Conservation (phyloP, 2,888 invertebrate genomes). For the Amiota communis region DNA sequence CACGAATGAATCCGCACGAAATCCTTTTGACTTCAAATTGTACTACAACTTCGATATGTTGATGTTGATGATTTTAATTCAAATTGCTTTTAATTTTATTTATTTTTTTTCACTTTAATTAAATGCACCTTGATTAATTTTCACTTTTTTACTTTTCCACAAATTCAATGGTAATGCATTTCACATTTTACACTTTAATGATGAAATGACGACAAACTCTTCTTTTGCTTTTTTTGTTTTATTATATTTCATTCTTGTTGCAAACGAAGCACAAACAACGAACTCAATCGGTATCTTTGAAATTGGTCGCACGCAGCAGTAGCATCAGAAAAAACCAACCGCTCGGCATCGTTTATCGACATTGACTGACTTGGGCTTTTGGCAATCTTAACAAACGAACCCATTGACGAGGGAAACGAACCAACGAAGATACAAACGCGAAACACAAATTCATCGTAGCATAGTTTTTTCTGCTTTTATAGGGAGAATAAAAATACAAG, state of each 20-base stretch:
- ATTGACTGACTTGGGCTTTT: slow-evolving; percentile 63
- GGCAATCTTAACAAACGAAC: too few relatives aligned
- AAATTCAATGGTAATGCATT: slow-evolving; percentile 1
- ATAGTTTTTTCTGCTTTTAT: neutral
- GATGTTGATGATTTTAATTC: neutral
- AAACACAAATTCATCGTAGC: slow-evolving; percentile 20
- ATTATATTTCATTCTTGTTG: neutral
- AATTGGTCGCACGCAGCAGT: slow-evolving; percentile 38
- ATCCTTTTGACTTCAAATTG: neutral
- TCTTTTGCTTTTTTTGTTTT: neutral
- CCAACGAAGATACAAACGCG: too few relatives aligned
- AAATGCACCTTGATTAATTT: slow-evolving; percentile 17
- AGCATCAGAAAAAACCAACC: slow-evolving; percentile 62
- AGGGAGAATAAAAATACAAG: neutral
- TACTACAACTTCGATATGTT: neutral
- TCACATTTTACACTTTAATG: neutral
- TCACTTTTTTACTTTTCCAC: neutral
- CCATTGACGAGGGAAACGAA: too few relatives aligned
- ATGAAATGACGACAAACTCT: slow-evolving; percentile 7
- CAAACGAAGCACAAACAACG: slow-evolving; percentile 32
- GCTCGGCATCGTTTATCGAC: slow-evolving; percentile 70
- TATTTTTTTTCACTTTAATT: slow-evolving; percentile 9
- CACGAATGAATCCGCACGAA: slow-evolving; percentile 2
- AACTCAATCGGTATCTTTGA: neutral
- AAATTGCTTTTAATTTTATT: neutral